Evolutionary conservation across 92 coral and sea anemone species (phyloP).

Genomic region (Chrysogorgia sp.): DNA sequence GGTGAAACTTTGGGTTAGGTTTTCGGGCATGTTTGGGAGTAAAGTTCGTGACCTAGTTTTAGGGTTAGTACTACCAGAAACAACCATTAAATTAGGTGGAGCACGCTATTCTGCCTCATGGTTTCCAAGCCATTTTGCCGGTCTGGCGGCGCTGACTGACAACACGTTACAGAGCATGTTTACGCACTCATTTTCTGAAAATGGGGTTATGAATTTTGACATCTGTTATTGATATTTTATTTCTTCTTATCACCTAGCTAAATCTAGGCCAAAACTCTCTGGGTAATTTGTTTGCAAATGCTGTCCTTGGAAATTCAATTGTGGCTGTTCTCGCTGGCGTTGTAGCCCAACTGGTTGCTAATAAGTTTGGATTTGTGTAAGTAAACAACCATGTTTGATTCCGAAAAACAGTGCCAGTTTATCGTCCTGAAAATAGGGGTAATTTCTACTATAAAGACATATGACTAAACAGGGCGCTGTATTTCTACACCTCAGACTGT

Average conservation of each 20-base stretch:
- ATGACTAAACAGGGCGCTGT: background rate
- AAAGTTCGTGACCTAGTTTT: too few species aligned
- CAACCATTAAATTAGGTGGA: too few species aligned
- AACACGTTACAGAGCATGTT: background rate
- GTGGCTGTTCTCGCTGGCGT: slow-evolving; percentile 86
- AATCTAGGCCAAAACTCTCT: slow-evolving; percentile 70
- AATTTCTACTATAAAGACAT: too few species aligned
- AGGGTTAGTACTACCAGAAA: too few species aligned
- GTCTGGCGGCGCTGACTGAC: too few species aligned
- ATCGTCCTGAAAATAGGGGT: background rate
- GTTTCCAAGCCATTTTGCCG: too few species aligned
- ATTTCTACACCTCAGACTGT: too few species aligned
- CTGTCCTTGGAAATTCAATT: slow-evolving; percentile 83
- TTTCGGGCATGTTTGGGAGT: background rate
- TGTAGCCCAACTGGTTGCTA: slow-evolving; percentile 77
- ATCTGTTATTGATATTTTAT: too few species aligned
- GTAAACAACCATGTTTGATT: slow-evolving; percentile 25
- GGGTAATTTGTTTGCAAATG: slow-evolving; percentile 78
- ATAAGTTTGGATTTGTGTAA: slow-evolving; percentile 86
- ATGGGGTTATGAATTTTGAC: too few species aligned
- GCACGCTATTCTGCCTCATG: too few species aligned
- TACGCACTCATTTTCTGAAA: too few species aligned
- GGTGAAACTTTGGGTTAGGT: too few species aligned
- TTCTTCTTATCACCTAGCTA: slow-evolving; percentile 60
- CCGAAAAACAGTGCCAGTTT: background rate